Evolutionary conservation across 2,113 vertebrate genomes (phyloP), one percentile per base, ranked within the genome.

Genomic region (Euleptes europaea): DNA sequence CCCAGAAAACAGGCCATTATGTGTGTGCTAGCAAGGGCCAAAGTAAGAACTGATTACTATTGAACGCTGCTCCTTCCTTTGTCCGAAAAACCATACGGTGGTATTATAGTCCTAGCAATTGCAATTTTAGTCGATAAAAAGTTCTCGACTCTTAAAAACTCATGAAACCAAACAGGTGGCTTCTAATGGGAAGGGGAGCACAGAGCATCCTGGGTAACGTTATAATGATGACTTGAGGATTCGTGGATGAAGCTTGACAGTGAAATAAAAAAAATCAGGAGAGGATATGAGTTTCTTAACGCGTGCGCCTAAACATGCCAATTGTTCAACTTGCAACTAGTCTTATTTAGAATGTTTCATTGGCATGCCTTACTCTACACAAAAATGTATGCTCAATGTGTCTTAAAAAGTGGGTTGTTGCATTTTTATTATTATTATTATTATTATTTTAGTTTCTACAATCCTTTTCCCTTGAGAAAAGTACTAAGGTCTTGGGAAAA

Each of bases 401-500:
- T 66, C 28, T 66, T n/a, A 31, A 66, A 10, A n/a, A 11, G 33
- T 78, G 19, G 89, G 66, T 85, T 83, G 75, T 47, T 66, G 19
- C 2, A 17, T 84, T 78, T 83, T 28, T 54, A 8, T 76, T 86
- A n/a, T n/a, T n/a, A n/a, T n/a, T n/a, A n/a, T n/a, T n/a, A n/a
- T n/a, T n/a, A n/a, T n/a, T 76, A 54, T 78, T 49, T 51, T 81
- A 10, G 67, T 82, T 78, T 90, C 85, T 44, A 28, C 12, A 63
- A 19, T 9, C 31, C 85, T 80, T 80, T 47, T 82, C 80, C 84
- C 82, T 54, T 44, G 13, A 38, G 54, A 90, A 63, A 84, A 66
- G 42, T 21, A 57, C 38, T 80, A 19, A 23, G 86, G 80, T 78
- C 47, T 78, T 38, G 23, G 85, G 89, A 87, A 85, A 69, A 2